Evolutionary conservation across 2,797 vertebrate species (phyloP).

Genomic region (Myripristis murdjan): DNA sequence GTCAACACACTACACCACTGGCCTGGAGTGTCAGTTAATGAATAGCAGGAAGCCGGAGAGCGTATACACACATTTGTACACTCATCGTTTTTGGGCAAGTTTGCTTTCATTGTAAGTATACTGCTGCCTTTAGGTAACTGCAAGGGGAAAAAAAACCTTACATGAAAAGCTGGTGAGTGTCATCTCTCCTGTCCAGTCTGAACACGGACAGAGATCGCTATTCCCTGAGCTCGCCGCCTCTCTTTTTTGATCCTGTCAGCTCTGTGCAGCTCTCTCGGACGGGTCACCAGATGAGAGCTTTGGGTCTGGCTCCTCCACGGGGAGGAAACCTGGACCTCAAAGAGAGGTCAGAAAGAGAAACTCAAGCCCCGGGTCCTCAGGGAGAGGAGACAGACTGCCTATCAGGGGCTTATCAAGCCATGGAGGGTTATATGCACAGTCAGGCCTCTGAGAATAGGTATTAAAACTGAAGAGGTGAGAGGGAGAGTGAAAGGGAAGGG

Average conservation of each 20-base stretch:
- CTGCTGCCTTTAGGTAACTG: conserved; percentile 5
- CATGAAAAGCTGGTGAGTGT: conserved; percentile 44
- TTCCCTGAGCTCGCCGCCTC: conserved; percentile 62
- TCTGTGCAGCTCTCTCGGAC: conserved; percentile 57
- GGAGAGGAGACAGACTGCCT: conserved; percentile 66
- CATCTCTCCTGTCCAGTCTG: conserved; percentile 58
- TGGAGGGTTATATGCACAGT: conserved; percentile 68
- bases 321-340: conserved; percentile 72
- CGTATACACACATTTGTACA: conserved; percentile 35
- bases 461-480: conserved; percentile 60
- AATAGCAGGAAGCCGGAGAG: conserved; percentile 39
- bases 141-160: not conserved
- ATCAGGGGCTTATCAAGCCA: conserved; percentile 71
- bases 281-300: conserved; percentile 67
- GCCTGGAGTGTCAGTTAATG: conserved; percentile 26
- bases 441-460: conserved; percentile 66
- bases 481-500: conserved; percentile 22
- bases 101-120: not conserved
- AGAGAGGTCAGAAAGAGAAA: conserved; percentile 69
- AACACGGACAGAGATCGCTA: conserved; percentile 52
- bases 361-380: conserved; percentile 48
- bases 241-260: conserved; percentile 73
- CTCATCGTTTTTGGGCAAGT: not conserved
- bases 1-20: conserved; percentile 52
- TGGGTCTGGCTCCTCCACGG: conserved; percentile 62